A percentile compares a stretch with the other conserved stretches of the same genome.
These are phyloP conservation scores for Homarus gammarus DNA, from an alignment of 2,888 invertebrate species.

Conservation along the genomic window DNA sequence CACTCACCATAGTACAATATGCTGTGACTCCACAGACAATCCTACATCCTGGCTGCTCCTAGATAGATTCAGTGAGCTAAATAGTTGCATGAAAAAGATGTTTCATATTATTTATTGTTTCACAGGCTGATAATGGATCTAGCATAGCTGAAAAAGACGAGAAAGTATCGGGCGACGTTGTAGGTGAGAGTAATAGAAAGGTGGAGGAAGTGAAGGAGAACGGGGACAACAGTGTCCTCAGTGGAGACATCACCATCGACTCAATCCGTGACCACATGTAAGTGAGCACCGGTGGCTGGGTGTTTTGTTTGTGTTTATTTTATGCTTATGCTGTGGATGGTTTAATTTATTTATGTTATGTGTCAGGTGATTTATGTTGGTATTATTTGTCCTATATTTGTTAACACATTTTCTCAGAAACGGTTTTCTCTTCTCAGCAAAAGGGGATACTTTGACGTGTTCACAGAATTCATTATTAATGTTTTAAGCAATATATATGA, in stretches of 20 bases:
- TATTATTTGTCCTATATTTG: not conserved
- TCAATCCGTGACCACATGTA: conserved; percentile 90
- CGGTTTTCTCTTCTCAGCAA: not conserved
- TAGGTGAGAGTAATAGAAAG: conserved; percentile 77
- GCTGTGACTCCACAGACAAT: no score
- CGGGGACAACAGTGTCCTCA: conserved; percentile 73
- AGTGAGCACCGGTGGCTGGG: conserved; percentile 13
- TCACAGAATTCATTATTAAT: no score
- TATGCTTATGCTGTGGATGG: conserved; percentile 12
- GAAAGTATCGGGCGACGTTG: conserved; percentile 6
- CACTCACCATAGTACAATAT: no score
- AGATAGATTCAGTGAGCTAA: no score
- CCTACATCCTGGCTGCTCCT: no score
- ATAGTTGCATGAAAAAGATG: not conserved
- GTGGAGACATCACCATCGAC: conserved; percentile 94
- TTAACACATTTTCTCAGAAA: not conserved
- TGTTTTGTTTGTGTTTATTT: not conserved
- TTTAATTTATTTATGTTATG: not conserved
- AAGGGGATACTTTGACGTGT: not conserved
- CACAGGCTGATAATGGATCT: conserved; percentile 40
- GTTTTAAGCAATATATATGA: no score
- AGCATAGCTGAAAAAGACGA: conserved; percentile 25
- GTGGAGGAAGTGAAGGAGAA: conserved; percentile 75
- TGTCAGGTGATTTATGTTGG: not conserved
- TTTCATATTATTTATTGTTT: not conserved